Conservation (phyloP, 1,140 invertebrate genomes). For the Drosophila dunni region DNA sequence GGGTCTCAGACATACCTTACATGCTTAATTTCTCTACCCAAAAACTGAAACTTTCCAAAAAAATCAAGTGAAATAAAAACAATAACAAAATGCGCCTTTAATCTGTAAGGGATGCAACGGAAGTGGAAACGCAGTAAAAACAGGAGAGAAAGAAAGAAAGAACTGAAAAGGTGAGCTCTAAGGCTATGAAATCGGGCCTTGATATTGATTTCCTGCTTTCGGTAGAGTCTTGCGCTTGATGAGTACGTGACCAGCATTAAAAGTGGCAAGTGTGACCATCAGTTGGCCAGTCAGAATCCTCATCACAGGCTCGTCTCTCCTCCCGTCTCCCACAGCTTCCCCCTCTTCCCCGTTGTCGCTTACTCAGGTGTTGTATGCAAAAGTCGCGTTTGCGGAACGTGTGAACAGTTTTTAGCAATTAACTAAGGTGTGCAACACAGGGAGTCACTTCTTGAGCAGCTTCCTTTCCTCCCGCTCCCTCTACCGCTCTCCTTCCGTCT, state of each 20-base stretch:
- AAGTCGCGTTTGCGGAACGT: slow-evolving; percentile 74
- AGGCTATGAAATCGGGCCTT: slow-evolving; percentile 30
- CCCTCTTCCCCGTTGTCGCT: background rate
- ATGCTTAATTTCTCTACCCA: slow-evolving; percentile 63
- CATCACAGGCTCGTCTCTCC: slow-evolving; percentile 4
- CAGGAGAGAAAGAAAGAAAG: background rate
- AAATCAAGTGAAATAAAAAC: background rate
- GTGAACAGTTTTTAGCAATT: slow-evolving; percentile 83
- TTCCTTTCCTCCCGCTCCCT: slow-evolving; percentile 5
- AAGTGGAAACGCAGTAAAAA: background rate
- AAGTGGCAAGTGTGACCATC: slow-evolving; percentile 33
- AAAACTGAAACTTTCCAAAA: slow-evolving; percentile 46
- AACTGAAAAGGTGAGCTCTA: background rate
- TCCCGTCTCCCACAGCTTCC: background rate
- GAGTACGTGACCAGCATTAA: slow-evolving; percentile 61
- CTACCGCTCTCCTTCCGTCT: slow-evolving; percentile 6
- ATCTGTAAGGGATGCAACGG: slow-evolving; percentile 43
- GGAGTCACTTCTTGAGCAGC: slow-evolving; percentile 34
- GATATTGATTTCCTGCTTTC: slow-evolving; percentile 73
- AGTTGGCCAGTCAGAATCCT: slow-evolving; percentile 21
- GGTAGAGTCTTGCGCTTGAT: slow-evolving; percentile 44
- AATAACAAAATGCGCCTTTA: slow-evolving; percentile 19
- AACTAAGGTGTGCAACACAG: slow-evolving; percentile 52
- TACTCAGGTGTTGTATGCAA: slow-evolving; percentile 62
- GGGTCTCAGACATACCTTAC: slow-evolving; percentile 68